These are phyloP conservation scores for Helicorthomorpha holstii DNA, from an alignment of 1,140 invertebrate species.

Conservation along the genomic window DNA sequence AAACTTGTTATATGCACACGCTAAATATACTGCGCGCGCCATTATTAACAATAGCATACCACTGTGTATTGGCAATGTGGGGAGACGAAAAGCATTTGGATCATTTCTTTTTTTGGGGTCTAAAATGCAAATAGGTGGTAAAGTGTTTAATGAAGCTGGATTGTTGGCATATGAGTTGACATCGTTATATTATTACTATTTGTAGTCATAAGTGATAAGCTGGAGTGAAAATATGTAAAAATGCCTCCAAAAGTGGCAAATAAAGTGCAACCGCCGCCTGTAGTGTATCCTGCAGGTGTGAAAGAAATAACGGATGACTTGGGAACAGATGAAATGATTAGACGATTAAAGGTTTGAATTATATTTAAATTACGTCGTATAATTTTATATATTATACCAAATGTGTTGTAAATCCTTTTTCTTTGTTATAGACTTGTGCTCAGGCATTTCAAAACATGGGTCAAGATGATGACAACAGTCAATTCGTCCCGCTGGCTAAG, in stretches of 20 bases:
- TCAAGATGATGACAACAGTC: slow-evolving; percentile 85
- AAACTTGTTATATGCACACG: no score
- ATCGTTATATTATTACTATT: no score
- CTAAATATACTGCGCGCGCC: no score
- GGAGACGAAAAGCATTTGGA: no score
- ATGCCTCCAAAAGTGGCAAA: slow-evolving; percentile 16
- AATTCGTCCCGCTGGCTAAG: slow-evolving; percentile 82
- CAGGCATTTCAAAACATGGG: slow-evolving; percentile 91
- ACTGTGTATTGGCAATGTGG: no score
- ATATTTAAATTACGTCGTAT: not conserved
- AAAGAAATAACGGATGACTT: slow-evolving; percentile 66
- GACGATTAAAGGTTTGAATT: slow-evolving; percentile 66
- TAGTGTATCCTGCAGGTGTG: slow-evolving; percentile 29
- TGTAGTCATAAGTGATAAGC: no score
- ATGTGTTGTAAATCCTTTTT: slow-evolving; percentile 1
- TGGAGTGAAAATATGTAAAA: slow-evolving; percentile 1
- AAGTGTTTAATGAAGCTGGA: no score
- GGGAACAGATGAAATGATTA: slow-evolving; percentile 83
- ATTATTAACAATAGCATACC: no score
- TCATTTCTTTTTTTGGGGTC: no score
- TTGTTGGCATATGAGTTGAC: no score
- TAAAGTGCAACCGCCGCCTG: slow-evolving; percentile 18
- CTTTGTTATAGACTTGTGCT: slow-evolving; percentile 49
- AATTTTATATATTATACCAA: not conserved
- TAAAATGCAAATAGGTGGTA: no score